Percentiles rank a stretch among this genome's conserved stretches.
phyloP scores from a whole-genome alignment of 2,113 vertebrate species.

The Oxygymnocypris stewartii region DNA sequence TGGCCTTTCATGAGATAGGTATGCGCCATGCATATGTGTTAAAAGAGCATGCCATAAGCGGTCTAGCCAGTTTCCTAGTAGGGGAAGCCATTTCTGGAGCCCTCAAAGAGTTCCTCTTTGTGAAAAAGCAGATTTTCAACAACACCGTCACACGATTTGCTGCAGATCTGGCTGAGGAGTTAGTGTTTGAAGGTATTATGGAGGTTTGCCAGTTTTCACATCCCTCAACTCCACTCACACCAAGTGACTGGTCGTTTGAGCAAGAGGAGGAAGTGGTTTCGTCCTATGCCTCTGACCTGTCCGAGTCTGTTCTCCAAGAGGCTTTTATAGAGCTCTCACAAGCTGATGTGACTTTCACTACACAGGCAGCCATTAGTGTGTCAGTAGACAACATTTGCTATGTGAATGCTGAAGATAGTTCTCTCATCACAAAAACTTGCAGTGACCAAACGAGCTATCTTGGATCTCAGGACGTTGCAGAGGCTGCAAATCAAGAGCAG shows the following conservation, averaged over 20 bases:
- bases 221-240: slow-evolving; percentile 81
- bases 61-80: slow-evolving; percentile 88
- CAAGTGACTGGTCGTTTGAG: slow-evolving; percentile 78
- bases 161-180: slow-evolving; percentile 91
- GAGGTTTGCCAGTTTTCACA: slow-evolving; percentile 97
- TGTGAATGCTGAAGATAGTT: slow-evolving; percentile 77
- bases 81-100: slow-evolving; percentile 90
- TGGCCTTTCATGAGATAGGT: slow-evolving; percentile 96
- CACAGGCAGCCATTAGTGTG: slow-evolving; percentile 91
- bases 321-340: slow-evolving; percentile 97
- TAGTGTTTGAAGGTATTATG: slow-evolving; percentile 98
- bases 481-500: slow-evolving; percentile 62
- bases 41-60: slow-evolving; percentile 87
- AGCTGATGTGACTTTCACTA: slow-evolving; percentile 87
- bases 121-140: slow-evolving; percentile 96
- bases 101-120: slow-evolving; percentile 85
- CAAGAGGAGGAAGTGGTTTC: slow-evolving; percentile 85
- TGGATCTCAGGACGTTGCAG: slow-evolving; percentile 59
- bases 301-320: slow-evolving; percentile 96
- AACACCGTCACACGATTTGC: slow-evolving; percentile 87
- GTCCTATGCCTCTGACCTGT: slow-evolving; percentile 92
- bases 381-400: slow-evolving; percentile 87
- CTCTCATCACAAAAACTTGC: slow-evolving; percentile 74
- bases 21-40: slow-evolving; percentile 84
- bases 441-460: slow-evolving; percentile 71